Percentiles rank a stretch among this genome's conserved stretches.
These are phyloP conservation scores for Gonocerus acuteangulatus DNA, from an alignment of 2,888 invertebrate genomes.

Conservation along the genomic window DNA sequence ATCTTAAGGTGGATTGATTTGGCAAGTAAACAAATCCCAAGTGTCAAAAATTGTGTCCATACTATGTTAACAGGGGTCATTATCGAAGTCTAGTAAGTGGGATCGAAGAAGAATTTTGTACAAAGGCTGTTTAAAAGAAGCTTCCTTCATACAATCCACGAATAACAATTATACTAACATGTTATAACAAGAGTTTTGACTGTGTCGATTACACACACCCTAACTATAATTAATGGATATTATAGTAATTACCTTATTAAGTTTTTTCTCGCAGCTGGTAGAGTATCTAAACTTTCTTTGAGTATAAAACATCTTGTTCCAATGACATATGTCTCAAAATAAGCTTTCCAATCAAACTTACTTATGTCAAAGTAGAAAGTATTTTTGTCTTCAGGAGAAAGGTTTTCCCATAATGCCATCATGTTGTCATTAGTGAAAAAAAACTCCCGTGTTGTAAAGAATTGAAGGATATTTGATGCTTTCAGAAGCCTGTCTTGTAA, in stretches of 20 bases:
- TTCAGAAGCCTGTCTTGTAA: slow-evolving; percentile 48
- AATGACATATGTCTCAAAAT: slow-evolving; percentile 49
- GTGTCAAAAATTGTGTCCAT: too few species aligned
- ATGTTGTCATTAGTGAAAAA: slow-evolving; percentile 45
- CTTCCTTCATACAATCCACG: too few species aligned
- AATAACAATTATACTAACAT: too few species aligned
- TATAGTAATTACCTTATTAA: slow-evolving; percentile 43
- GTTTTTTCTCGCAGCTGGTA: slow-evolving; percentile 44
- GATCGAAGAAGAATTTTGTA: too few species aligned
- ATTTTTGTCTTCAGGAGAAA: slow-evolving; percentile 43
- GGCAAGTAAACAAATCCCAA: too few species aligned
- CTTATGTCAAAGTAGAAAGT: slow-evolving; percentile 48
- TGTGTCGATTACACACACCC: too few species aligned
- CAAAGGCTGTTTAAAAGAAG: too few species aligned
- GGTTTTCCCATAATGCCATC: slow-evolving; percentile 40
- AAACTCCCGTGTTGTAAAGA: slow-evolving; percentile 52
- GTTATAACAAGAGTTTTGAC: too few species aligned
- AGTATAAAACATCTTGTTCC: slow-evolving; percentile 49
- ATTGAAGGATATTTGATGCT: slow-evolving; percentile 47
- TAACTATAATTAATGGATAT: too few species aligned
- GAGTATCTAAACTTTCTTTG: slow-evolving; percentile 47
- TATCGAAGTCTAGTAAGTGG: too few species aligned
- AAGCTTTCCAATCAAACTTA: slow-evolving; percentile 48
- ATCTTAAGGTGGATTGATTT: too few species aligned
- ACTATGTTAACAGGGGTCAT: too few species aligned